Base-by-base conservation (phyloP, 2,113 vertebrate species). In the Gadus chalcogrammus region DNA sequence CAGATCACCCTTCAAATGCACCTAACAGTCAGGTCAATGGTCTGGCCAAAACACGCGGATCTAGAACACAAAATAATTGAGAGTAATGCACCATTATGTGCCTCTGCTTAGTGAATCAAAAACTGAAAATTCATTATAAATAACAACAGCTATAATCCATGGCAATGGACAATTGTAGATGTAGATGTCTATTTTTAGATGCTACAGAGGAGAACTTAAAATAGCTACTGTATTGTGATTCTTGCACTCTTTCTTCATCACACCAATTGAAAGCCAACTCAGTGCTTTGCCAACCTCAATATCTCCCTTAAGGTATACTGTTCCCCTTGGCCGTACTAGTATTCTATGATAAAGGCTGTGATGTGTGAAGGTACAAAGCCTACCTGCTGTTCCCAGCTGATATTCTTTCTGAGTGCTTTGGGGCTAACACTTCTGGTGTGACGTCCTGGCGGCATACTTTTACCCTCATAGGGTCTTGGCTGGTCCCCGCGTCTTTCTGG, bases 401-500 rank as follows among this genome's bases (percentile, higher is more conserved):
- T 53, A 70, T 72, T 82, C 67, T 79, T 53, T 81, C 89, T 0
- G 11, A 0, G 0, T 75, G 84, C 73, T 85, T 91, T 67, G 73
- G 76, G 70, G 69, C 76, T 38, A 65, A 38, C 67, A 73, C 67
- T 56, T 91, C 90, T 67, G 80, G 20, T 27, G 64, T n/a, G 0
- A 77, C 82, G 74, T 90, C 90, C 69, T 88, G 85, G 56, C 69
- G 77, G 72, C 68, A 42, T 42, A 48, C 56, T 17, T 75, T 82
- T 38, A 76, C 69, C 17, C 71, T 74, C 27, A 89, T 82, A 0
- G 63, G 59, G 35, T 87, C 84, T 77, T 79, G 55, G 67, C 74
- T 48, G 31, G 18, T 61, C 61, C 78, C 79, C 27, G 94, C 94
- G 69, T 95, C 95, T 83, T 83, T 94, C 75, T 95, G 95, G 83